Evolutionary conservation across 1,140 invertebrate species (phyloP).

Genomic region (Paracyclopina nana): DNA sequence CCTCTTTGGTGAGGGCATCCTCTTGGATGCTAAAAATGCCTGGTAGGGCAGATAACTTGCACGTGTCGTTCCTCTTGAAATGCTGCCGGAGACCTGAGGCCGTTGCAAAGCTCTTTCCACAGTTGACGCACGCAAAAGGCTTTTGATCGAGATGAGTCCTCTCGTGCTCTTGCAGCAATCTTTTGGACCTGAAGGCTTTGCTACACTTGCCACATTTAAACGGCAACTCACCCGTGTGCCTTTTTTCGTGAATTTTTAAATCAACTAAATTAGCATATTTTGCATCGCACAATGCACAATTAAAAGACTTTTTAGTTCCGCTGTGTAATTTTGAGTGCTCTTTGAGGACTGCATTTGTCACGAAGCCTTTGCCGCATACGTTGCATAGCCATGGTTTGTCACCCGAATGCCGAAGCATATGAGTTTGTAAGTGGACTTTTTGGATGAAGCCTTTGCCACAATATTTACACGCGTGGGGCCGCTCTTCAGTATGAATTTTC

Average conservation of each 20-base stretch:
- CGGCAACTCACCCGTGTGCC: conserved; percentile 19
- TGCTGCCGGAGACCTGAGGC: conserved; percentile 1
- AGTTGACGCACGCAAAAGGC: conserved; percentile 66
- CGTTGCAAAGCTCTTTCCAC: conserved; percentile 49
- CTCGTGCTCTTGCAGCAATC: conserved; percentile 66
- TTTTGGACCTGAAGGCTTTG: conserved; percentile 64
- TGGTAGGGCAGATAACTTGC: neutral
- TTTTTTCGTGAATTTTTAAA: conserved; percentile 14
- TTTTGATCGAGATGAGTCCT: conserved; percentile 67
- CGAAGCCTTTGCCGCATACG: conserved; percentile 18
- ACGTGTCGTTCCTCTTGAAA: conserved; percentile 2
- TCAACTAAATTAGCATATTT: conserved; percentile 24
- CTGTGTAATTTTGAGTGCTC: conserved; percentile 12
- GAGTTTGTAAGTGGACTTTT: conserved; percentile 29
- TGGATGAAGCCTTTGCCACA: conserved; percentile 44
- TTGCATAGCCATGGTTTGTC: conserved; percentile 20
- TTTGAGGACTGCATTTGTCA: conserved; percentile 10
- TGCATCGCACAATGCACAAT: conserved; percentile 24
- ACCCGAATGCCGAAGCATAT: conserved; percentile 20
- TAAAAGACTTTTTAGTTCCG: neutral
- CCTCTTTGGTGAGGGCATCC: no score
- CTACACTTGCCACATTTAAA: conserved; percentile 52
- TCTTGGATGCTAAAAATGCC: no score
- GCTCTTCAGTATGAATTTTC: conserved; percentile 36
- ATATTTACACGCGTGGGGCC: conserved; percentile 37